Conservation (phyloP, 2,888 invertebrate species). For the Brachyopa scutellaris region DNA sequence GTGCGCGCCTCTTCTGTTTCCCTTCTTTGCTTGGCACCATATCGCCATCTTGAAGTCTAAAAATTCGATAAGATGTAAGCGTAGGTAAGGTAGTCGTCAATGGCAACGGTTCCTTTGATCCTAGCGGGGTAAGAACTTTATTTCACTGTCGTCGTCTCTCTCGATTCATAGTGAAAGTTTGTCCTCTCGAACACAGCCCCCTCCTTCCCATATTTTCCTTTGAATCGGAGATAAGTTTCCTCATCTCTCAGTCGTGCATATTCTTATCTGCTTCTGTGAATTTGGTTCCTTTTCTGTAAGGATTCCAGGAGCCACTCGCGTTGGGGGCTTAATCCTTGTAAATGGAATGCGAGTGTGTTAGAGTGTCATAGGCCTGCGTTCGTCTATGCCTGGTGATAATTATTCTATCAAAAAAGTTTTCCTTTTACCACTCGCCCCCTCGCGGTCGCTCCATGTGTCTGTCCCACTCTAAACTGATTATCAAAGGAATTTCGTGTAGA, state of each 20-base stretch:
- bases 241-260: constrained; percentile 33
- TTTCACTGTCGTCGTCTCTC: constrained; percentile 20
- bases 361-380: constrained; percentile 42
- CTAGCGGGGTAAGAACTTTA: constrained; percentile 34
- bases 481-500: constrained; percentile 65
- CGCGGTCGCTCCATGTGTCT: neutral
- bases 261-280: constrained; percentile 45
- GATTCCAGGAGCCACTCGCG: neutral
- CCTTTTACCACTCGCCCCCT: constrained; percentile 7
- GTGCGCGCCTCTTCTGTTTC: neutral
- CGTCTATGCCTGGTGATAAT: constrained; percentile 53
- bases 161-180: constrained; percentile 62
- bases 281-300: constrained; percentile 22
- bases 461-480: constrained; percentile 64
- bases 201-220: neutral
- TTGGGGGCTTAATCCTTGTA: constrained; percentile 19
- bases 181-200: constrained; percentile 6
- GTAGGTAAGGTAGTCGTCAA: constrained; percentile 38
- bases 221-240: constrained; percentile 56
- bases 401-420: constrained; percentile 71
- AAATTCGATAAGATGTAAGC: constrained; percentile 25
- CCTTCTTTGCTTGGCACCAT: neutral
- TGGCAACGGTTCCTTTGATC: constrained; percentile 63
- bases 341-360: neutral
- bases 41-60: constrained; percentile 23